Percentiles rank a stretch among this genome's conserved stretches.
Conservation (phyloP, 2,797 vertebrate species). For the Anguilla marmorata region DNA sequence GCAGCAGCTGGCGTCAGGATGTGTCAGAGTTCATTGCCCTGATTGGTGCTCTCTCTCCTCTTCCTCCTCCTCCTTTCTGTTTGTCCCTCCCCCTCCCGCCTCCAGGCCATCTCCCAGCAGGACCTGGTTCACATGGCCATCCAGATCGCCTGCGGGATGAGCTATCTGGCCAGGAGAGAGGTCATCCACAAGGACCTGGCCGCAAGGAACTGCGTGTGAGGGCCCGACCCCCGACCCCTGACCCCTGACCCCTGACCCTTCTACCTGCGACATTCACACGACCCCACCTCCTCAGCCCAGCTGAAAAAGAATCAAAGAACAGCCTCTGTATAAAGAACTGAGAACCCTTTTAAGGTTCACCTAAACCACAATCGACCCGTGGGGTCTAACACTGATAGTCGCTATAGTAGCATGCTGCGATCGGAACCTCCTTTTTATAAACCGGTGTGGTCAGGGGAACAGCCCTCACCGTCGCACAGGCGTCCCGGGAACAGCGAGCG, state of each 20-base stretch:
- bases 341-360: neutral
- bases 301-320: neutral
- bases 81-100: neutral
- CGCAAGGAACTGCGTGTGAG: conserved; percentile 98
- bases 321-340: neutral
- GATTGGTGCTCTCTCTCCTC: neutral
- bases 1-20: neutral
- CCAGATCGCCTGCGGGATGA: conserved; percentile 98
- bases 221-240: neutral
- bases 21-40: neutral
- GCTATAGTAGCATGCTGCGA: neutral
- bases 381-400: neutral
- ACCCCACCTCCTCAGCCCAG: neutral
- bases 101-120: conserved; percentile 94
- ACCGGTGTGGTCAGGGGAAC: neutral
- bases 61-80: neutral
- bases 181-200: conserved; percentile 98
- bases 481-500: neutral
- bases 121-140: conserved; percentile 98
- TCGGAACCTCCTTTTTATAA: neutral
- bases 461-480: neutral
- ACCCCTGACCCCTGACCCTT: neutral
- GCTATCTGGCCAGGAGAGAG: conserved; percentile 93
- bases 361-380: neutral
- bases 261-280: neutral